Evolutionary conservation across 2,113 vertebrate genomes (phyloP), one percentile per base, ranked within the genome.

Genomic region (Telmatochromis sp.): DNA sequence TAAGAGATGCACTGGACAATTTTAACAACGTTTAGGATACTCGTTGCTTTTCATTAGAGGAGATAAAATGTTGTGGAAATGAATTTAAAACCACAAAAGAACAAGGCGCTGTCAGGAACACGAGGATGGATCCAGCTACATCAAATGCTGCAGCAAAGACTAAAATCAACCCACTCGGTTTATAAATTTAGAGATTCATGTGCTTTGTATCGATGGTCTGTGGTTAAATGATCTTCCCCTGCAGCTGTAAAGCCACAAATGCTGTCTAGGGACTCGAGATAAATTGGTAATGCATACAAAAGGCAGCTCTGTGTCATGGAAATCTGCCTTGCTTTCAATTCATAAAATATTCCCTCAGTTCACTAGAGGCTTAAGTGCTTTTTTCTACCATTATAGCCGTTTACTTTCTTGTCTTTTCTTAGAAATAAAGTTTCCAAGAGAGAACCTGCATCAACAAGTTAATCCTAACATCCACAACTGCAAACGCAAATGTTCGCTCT

Each of bases 221-320:
- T 60, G 90, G 84, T 91, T 92, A 93, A 93, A 90, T 87, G 88
- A 91, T 93, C 87, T 89, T 87, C 86, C 80, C 82, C 65, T 75
- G 87, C 91, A 88, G 88, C 88, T 83, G 91, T 81, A 87, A 88
- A 93, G 86, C 92, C 88, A 90, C 93, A 92, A 88, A 87, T 28
- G 33, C 81, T 45, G 79, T 89, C 88, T 35, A 78, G 87, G 90
- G 93, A 91, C 88, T 81, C 7, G 5, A 84, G 91, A 93, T 91
- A 85, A 91, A 93, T 89, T 87, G 91, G 84, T 92, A 91, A 95
- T 86, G 91, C 91, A 92, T 85, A 91, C 85, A 87, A 89, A 90
- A 94, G 81, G 78, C 88, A 83, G 85, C 79, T 63, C 53, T 4
- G 73, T 87, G 88, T 92, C 89, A 89, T 85, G 33, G 79, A 89